phyloP scores from a whole-genome alignment of 2,888 invertebrate genomes.

The Ctenicera cuprea region DNA sequence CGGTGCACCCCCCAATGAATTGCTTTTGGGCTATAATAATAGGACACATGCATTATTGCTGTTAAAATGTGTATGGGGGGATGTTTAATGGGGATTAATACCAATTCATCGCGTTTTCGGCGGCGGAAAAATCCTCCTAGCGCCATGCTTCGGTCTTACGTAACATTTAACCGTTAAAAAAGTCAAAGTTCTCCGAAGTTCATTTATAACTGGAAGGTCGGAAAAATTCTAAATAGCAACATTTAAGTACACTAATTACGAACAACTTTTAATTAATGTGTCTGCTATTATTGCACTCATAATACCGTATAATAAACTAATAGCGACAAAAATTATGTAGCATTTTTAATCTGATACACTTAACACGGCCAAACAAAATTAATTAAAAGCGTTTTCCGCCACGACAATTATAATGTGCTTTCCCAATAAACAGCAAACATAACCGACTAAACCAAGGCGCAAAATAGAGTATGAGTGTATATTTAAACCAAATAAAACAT shows the following conservation, averaged over 20 bases:
- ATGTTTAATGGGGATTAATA: conserved; percentile 19
- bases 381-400: background rate
- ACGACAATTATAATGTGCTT: conserved; percentile 32
- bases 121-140: conserved; percentile 53
- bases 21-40: conserved; percentile 72
- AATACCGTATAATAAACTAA: background rate
- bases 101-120: conserved; percentile 48
- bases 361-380: background rate
- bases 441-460: conserved; percentile 55
- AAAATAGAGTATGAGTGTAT: conserved; percentile 57
- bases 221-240: conserved; percentile 4
- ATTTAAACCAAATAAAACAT: conserved; percentile 65
- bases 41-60: conserved; percentile 35
- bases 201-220: background rate
- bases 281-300: background rate
- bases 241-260: background rate
- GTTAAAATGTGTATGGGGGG: conserved; percentile 4
- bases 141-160: conserved; percentile 45
- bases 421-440: conserved; percentile 57
- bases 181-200: background rate
- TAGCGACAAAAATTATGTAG: background rate
- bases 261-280: conserved; percentile 7
- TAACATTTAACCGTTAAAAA: conserved; percentile 30
- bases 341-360: conserved; percentile 1
- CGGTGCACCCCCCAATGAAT: conserved; percentile 77